Percentiles rank a stretch among this genome's conserved stretches.
Evolutionary conservation across 2,888 invertebrate species (phyloP).

Genomic region (Lagria hirta): DNA sequence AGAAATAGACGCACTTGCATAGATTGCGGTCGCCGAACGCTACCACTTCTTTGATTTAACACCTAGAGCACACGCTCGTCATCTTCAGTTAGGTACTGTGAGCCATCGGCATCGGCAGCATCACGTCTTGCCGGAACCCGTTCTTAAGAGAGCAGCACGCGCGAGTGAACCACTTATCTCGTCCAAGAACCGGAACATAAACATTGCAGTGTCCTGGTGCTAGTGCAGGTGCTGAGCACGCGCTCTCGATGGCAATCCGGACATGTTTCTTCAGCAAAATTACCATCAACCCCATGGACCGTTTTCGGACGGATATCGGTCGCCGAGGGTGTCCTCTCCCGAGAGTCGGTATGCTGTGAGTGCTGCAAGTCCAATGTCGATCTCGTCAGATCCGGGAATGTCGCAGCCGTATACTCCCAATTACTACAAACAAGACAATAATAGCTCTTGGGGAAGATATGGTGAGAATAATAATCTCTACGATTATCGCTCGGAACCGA

Average conservation of each 20-base stretch:
- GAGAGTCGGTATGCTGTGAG: constrained; percentile 46
- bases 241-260: constrained; percentile 14
- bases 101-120: constrained; percentile 28
- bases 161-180: constrained; percentile 29
- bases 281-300: constrained; percentile 37
- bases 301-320: constrained; percentile 49
- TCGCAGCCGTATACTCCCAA: constrained; percentile 51
- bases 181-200: constrained; percentile 26
- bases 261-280: constrained; percentile 42
- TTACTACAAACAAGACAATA: constrained; percentile 44
- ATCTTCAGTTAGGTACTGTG: constrained; percentile 47
- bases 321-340: constrained; percentile 49
- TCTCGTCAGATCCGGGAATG: constrained; percentile 49
- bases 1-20: constrained; percentile 54
- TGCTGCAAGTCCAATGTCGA: constrained; percentile 44
- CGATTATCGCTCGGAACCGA: constrained; percentile 44
- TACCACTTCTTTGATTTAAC: constrained; percentile 51
- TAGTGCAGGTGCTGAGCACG: constrained; percentile 19
- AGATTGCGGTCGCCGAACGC: constrained; percentile 41
- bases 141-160: constrained; percentile 11
- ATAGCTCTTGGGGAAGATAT: constrained; percentile 41
- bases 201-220: constrained; percentile 15
- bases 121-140: constrained; percentile 25
- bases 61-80: constrained; percentile 45
- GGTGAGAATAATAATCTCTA: constrained; percentile 51